A percentile compares a stretch with the other conserved stretches of the same genome.
phyloP scores from a whole-genome alignment of 2,113 vertebrate genomes.

The Ancistrus triradiatus region DNA sequence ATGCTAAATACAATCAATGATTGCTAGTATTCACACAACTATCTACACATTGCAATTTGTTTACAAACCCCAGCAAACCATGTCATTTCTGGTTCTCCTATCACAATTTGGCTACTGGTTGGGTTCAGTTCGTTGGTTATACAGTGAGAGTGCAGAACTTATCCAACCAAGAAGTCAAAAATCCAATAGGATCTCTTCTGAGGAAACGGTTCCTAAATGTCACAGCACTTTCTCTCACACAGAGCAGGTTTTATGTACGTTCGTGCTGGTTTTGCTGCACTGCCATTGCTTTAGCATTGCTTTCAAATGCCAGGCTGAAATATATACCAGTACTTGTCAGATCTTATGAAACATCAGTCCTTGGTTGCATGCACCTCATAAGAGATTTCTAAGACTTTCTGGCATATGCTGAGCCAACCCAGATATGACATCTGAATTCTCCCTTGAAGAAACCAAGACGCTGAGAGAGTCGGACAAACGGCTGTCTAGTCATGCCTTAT shows the following conservation, averaged over 20 bases:
- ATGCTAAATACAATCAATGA: no score
- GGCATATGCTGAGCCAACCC: not conserved
- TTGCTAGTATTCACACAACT: no score
- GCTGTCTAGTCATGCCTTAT: constrained; percentile 10
- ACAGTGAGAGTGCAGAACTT: constrained; percentile 5
- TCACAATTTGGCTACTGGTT: constrained; percentile 2
- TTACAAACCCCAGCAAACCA: no score
- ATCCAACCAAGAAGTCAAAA: constrained; percentile 24
- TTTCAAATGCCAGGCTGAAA: constrained; percentile 22
- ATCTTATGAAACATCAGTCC: constrained; percentile 3
- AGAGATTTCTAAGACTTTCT: not conserved
- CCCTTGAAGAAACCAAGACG: not conserved
- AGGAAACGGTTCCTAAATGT: constrained; percentile 26
- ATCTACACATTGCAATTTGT: no score
- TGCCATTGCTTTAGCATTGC: not conserved
- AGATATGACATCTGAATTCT: not conserved
- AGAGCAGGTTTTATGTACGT: not conserved
- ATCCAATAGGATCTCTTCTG: constrained; percentile 30
- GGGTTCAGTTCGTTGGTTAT: constrained; percentile 4
- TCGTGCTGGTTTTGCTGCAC: not conserved
- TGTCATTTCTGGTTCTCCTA: no score
- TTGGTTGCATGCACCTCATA: not conserved
- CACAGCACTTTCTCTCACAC: constrained; percentile 22
- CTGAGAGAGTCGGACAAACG: constrained; percentile 4
- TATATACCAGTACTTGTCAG: not conserved